Percentiles rank a stretch among this genome's conserved stretches.
phyloP scores from a whole-genome alignment of 2,113 vertebrate genomes.

The Lota lota region DNA sequence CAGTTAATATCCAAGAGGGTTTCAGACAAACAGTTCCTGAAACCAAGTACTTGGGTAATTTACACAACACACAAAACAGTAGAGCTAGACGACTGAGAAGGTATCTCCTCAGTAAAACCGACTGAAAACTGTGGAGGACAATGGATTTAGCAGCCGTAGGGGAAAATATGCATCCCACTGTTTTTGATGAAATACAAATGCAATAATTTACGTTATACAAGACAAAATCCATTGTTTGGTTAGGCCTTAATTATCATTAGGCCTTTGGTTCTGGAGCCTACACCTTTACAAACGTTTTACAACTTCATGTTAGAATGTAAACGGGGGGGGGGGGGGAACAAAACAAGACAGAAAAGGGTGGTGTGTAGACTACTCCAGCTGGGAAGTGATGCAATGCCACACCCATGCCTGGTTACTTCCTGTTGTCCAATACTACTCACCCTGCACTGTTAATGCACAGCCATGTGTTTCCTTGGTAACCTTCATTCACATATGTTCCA shows the following conservation, averaged over 20 bases:
- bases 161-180: no score
- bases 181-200: no score
- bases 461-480: constrained; percentile 27
- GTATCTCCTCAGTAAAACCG: no score
- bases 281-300: not conserved
- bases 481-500: constrained; percentile 1
- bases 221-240: not conserved
- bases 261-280: not conserved
- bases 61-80: no score
- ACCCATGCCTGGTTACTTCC: constrained; percentile 42
- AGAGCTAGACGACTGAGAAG: no score
- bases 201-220: no score
- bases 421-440: constrained; percentile 32
- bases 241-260: not conserved
- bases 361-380: constrained; percentile 38
- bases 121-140: no score
- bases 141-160: no score
- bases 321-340: constrained; percentile 1
- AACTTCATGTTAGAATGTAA: not conserved
- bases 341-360: constrained; percentile 50
- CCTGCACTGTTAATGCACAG: constrained; percentile 2
- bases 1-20: no score
- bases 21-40: constrained; percentile 7
- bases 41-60: no score
- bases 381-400: constrained; percentile 35